Percentiles rank a stretch among this genome's conserved stretches.
These are phyloP conservation scores for Ecliptopera silaceata DNA, from an alignment of 2,888 invertebrate genomes.

Conservation along the genomic window DNA sequence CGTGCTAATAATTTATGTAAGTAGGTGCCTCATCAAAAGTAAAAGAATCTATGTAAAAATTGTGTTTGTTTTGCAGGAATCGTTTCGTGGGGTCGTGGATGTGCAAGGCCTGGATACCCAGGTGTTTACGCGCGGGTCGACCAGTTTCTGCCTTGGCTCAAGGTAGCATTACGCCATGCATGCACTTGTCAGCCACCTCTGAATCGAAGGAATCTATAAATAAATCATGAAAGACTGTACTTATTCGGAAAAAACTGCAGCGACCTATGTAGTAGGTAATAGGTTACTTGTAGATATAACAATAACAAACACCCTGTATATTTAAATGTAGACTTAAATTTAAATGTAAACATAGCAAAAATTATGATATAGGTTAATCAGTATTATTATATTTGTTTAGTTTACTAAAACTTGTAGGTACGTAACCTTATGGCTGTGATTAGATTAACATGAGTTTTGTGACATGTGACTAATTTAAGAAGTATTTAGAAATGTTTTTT, in stretches of 20 bases:
- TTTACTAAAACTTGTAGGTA: neutral
- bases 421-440: conserved; percentile 38
- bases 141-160: conserved; percentile 72
- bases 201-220: conserved; percentile 15
- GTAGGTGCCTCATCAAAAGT: too few relatives aligned
- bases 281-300: too few relatives aligned
- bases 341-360: too few relatives aligned
- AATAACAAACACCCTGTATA: too few relatives aligned
- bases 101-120: conserved; percentile 85
- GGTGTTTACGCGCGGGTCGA: conserved; percentile 74
- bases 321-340: too few relatives aligned
- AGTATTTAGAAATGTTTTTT: too few relatives aligned
- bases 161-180: conserved; percentile 68
- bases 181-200: conserved; percentile 68
- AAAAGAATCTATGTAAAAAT: neutral
- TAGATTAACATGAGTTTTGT: conserved; percentile 12
- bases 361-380: conserved; percentile 11
- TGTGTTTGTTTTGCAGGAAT: conserved; percentile 79
- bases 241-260: neutral
- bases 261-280: neutral
- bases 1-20: too few relatives aligned
- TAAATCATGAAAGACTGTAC: conserved; percentile 3
- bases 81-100: conserved; percentile 90
- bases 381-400: conserved; percentile 20
- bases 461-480: too few relatives aligned